A percentile compares a stretch with the other conserved stretches of the same genome.
Conservation (phyloP, 2,888 invertebrate genomes). For the Drosophila sordidula region DNA sequence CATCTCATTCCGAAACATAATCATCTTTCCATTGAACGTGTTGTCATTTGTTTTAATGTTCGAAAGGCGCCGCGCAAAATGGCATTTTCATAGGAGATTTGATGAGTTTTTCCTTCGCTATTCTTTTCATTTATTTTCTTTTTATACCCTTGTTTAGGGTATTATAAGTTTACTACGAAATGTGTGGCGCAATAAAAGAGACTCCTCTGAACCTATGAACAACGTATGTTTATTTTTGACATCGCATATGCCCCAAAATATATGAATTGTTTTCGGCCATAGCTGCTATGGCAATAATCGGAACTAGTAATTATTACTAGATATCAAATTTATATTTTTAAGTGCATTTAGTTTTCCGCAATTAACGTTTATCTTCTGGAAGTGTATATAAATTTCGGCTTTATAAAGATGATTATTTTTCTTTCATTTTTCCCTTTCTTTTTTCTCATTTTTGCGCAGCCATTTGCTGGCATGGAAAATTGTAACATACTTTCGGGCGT, state of each 20-base stretch:
- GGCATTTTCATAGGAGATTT: slow-evolving; percentile 54
- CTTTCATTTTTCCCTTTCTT: neutral
- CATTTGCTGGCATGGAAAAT: slow-evolving; percentile 10
- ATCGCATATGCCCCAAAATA: too few species aligned
- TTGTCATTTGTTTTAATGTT: slow-evolving; percentile 73
- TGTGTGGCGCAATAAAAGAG: too few species aligned
- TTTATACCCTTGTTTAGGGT: neutral
- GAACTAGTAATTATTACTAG: too few species aligned
- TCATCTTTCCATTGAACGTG: slow-evolving; percentile 67
- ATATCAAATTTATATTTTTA: too few species aligned
- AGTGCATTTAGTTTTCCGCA: too few species aligned
- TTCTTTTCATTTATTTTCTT: neutral
- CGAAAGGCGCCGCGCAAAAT: slow-evolving; percentile 35
- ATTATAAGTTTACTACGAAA: neutral
- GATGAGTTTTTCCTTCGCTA: slow-evolving; percentile 53
- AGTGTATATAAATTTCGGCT: too few species aligned
- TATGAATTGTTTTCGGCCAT: too few species aligned
- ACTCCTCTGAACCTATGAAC: neutral
- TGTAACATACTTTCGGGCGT: slow-evolving; percentile 24
- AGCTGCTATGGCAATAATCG: too few species aligned
- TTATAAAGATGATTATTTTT: slow-evolving; percentile 10
- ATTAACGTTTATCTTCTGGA: too few species aligned
- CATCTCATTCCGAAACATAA: slow-evolving; percentile 45
- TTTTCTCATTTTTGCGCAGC: neutral
- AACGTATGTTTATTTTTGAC: neutral